Evolutionary conservation across 1,140 invertebrate genomes (phyloP).

Genomic region (Leptinotarsa texana): DNA sequence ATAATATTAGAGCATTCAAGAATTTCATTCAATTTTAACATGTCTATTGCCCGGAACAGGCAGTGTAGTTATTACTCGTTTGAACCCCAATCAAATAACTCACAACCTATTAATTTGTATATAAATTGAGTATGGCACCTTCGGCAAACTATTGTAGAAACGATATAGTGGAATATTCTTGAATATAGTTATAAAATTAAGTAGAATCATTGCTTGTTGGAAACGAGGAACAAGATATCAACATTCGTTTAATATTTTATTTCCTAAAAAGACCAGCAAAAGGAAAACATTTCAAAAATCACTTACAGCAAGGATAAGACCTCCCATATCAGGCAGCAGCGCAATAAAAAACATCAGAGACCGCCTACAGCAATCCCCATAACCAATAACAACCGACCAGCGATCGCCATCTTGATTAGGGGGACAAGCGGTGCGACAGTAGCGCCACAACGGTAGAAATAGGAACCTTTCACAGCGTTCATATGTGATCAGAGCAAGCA

Average conservation of each 20-base stretch:
- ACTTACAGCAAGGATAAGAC: slow-evolving; percentile 29
- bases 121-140: neutral
- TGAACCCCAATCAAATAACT: neutral
- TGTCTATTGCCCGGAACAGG: neutral
- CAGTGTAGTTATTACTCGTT: neutral
- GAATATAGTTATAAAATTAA: slow-evolving; percentile 46
- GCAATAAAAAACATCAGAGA: slow-evolving; percentile 20
- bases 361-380: slow-evolving; percentile 23
- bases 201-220: neutral
- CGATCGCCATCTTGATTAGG: slow-evolving; percentile 46
- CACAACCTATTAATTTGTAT: neutral
- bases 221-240: slow-evolving; percentile 38
- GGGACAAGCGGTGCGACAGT: slow-evolving; percentile 35
- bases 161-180: neutral
- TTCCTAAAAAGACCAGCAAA: slow-evolving; percentile 34
- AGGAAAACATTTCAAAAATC: slow-evolving; percentile 36
- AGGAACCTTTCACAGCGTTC: slow-evolving; percentile 47
- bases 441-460: slow-evolving; percentile 43
- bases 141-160: neutral
- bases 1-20: too few relatives aligned
- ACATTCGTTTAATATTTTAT: slow-evolving; percentile 49
- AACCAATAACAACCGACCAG: slow-evolving; percentile 34
- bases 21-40: neutral
- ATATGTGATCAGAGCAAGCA: slow-evolving; percentile 34
- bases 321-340: slow-evolving; percentile 22